Evolutionary conservation across 2,888 invertebrate species (phyloP).

Genomic region (Acrobasis consociella): DNA sequence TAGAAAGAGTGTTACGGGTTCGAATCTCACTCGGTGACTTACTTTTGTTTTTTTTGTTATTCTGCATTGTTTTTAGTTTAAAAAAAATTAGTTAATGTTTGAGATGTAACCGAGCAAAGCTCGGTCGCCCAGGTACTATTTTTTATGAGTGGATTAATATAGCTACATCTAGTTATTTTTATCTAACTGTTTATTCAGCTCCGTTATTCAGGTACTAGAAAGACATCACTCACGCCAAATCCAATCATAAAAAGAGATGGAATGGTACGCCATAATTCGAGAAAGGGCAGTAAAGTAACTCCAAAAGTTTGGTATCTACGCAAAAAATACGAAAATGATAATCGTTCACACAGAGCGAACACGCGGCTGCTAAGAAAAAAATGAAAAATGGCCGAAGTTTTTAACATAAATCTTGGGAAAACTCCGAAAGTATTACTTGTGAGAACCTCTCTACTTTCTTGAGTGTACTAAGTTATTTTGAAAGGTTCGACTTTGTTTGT

Average conservation of each 20-base stretch:
- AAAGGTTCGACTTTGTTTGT: conserved; percentile 32
- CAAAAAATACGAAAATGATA: conserved; percentile 67
- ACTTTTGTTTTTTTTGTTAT: no score
- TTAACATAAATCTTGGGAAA: conserved; percentile 76
- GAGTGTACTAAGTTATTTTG: conserved; percentile 43
- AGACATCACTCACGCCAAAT: not conserved
- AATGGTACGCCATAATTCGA: not conserved
- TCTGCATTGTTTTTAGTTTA: no score
- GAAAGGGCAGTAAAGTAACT: not conserved
- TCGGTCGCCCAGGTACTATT: no score
- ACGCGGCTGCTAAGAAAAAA: conserved; percentile 51
- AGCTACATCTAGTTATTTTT: no score
- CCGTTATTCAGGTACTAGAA: no score
- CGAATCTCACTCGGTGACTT: no score
- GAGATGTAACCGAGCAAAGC: no score
- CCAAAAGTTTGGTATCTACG: conserved; percentile 38
- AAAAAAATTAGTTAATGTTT: no score
- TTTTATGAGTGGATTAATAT: no score
- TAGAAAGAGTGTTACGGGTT: no score
- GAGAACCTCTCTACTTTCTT: conserved; percentile 52
- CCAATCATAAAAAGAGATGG: not conserved
- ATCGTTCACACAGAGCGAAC: conserved; percentile 70
- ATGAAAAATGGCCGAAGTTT: conserved; percentile 78
- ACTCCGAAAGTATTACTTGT: conserved; percentile 71
- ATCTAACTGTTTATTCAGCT: no score